phyloP scores from a whole-genome alignment of 2,797 vertebrate genomes.

The Falco biarmicus region DNA sequence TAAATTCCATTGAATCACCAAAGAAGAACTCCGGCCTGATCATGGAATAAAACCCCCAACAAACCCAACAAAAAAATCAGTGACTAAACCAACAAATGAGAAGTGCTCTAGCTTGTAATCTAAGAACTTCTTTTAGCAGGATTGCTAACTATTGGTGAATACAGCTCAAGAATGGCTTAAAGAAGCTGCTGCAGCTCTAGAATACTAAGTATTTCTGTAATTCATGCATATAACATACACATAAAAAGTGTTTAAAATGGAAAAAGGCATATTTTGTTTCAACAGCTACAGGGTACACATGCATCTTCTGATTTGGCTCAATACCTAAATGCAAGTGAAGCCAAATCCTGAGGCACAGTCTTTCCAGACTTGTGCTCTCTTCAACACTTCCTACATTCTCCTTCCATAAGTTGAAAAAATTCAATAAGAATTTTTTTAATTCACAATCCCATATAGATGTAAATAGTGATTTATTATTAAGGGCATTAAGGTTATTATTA shows the following conservation, averaged over 20 bases:
- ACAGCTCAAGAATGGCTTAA: background rate
- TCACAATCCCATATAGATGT: background rate
- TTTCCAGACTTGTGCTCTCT: background rate
- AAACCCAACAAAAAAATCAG: background rate
- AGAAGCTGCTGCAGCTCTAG: background rate
- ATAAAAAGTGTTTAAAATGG: background rate
- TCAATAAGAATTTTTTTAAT: background rate
- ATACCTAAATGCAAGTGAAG: background rate
- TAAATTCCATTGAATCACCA: conserved; percentile 20
- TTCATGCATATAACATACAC: background rate
- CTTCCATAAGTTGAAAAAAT: background rate
- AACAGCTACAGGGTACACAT: background rate
- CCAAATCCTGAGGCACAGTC: background rate
- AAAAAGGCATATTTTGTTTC: background rate
- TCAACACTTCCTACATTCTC: background rate
- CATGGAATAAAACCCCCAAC: background rate
- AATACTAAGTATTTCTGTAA: background rate
- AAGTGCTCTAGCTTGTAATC: background rate
- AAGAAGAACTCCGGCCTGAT: background rate
- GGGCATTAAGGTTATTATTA: background rate
- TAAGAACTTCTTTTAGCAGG: background rate
- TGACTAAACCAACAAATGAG: background rate
- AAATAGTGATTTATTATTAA: background rate
- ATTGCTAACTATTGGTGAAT: background rate
- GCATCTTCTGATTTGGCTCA: background rate